Conservation (phyloP, 2,113 vertebrate species). For the Canis aureus region DNA sequence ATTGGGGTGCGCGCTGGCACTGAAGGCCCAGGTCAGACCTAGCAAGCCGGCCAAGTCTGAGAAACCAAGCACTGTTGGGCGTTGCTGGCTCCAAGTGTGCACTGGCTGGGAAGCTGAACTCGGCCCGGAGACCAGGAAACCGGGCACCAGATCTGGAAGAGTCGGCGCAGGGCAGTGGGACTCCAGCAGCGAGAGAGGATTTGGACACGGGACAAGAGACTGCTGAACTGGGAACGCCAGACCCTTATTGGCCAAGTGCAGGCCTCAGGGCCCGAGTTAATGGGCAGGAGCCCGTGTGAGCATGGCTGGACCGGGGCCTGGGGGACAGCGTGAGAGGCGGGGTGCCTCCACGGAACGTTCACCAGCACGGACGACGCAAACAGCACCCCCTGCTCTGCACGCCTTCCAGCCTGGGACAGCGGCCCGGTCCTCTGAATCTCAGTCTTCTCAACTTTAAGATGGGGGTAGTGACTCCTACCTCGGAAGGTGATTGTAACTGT, state of each 20-base stretch:
- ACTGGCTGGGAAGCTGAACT: not conserved
- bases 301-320: not conserved
- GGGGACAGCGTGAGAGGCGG: not conserved
- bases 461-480: not conserved
- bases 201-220: not conserved
- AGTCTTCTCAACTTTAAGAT: constrained; percentile 23
- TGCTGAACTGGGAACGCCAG: not conserved
- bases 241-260: not conserved
- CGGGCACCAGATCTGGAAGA: not conserved
- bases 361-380: not conserved
- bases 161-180: not conserved
- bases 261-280: not conserved
- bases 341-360: not conserved
- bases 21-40: not conserved
- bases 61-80: not conserved
- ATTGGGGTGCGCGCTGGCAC: not conserved
- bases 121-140: not conserved
- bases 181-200: not conserved
- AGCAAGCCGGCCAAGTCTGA: not conserved
- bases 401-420: not conserved
- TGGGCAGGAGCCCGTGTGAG: not conserved
- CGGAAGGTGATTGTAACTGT: not conserved
- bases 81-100: not conserved
- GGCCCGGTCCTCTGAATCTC: not conserved
- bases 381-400: not conserved